Base-by-base conservation (phyloP, 2,113 vertebrate genomes). In the Micromys minutus region DNA sequence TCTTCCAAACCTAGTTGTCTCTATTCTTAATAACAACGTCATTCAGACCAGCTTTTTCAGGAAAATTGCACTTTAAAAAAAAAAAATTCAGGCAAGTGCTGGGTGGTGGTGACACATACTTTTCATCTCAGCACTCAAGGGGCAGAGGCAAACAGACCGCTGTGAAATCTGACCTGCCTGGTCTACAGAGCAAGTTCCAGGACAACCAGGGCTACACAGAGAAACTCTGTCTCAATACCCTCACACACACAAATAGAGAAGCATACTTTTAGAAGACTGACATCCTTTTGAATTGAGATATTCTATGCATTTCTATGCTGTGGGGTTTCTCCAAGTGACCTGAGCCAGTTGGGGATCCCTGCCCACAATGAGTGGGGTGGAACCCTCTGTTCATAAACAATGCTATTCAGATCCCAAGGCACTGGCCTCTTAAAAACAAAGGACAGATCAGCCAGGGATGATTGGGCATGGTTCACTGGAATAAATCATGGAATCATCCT, bases 11-110 rank as follows among this genome's bases (percentile, higher is more conserved):
- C n/a, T 93, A 94, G 84, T 84, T 39, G 26, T 34, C 39, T 89
- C 63, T 45, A 65, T 94, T 69, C 96, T 95, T 69, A 91, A 76
- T 63, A 92, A 92, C n/a, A n/a, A 90, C 59, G 17, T 90, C 77
- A 87, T 50, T 39, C 81, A 95, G 61, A 81, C 31, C 55, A 87
- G 26, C 69, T 61, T n/a, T n/a, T n/a, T n/a, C 24, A 93, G 42
- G 89, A 59, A 59, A 17, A 72, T 65, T 92, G 93, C 79, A 74
- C 75, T 94, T 90, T 83, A 9, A 1, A 59, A 81, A 81, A 42
- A 2, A 29, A 81, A 81, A 42, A 2, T 17, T 29, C 29, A 17
- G 55, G 29, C 55, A 61, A 42, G 71, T 39, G 8, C n/a, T 72
- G 9, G n/a, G 71, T 21, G 1, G 21, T 39, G 69, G 19, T 39